phyloP scores from a whole-genome alignment of 2,888 invertebrate genomes.

The Meiosimyza platycephala region DNA sequence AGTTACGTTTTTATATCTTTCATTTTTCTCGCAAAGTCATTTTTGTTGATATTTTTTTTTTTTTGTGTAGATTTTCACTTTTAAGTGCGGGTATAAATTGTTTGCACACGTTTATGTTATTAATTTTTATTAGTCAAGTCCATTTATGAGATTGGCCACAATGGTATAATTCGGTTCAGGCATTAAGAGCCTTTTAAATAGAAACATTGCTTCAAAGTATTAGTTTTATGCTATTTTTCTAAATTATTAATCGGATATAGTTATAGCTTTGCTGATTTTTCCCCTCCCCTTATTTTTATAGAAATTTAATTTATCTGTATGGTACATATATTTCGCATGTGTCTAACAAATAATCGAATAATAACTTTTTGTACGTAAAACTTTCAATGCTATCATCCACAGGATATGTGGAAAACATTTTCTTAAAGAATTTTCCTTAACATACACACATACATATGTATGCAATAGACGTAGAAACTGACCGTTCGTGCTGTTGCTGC shows the following conservation, averaged over 20 bases:
- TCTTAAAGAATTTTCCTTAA: neutral
- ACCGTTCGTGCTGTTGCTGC: neutral
- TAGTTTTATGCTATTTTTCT: too few species aligned
- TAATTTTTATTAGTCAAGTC: slow-evolving; percentile 57
- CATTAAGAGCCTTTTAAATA: slow-evolving; percentile 1
- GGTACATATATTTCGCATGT: too few species aligned
- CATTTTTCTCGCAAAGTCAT: slow-evolving; percentile 18
- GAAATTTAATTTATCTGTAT: too few species aligned
- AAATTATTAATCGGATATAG: too few species aligned
- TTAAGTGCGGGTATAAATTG: neutral
- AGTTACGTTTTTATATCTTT: neutral
- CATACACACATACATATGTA: neutral
- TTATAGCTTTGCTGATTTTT: too few species aligned
- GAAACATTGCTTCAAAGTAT: too few species aligned
- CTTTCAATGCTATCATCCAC: too few species aligned
- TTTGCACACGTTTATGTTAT: slow-evolving; percentile 60
- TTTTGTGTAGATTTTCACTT: too few species aligned
- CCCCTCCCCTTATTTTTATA: too few species aligned
- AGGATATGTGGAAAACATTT: neutral
- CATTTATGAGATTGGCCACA: slow-evolving; percentile 31
- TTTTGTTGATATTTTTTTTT: slow-evolving; percentile 13
- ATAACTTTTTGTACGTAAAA: too few species aligned
- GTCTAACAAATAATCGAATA: too few species aligned
- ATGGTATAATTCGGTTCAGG: slow-evolving; percentile 13
- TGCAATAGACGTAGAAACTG: too few species aligned